Conservation (phyloP, 2,797 vertebrate species). For the Scolopax rusticola region DNA sequence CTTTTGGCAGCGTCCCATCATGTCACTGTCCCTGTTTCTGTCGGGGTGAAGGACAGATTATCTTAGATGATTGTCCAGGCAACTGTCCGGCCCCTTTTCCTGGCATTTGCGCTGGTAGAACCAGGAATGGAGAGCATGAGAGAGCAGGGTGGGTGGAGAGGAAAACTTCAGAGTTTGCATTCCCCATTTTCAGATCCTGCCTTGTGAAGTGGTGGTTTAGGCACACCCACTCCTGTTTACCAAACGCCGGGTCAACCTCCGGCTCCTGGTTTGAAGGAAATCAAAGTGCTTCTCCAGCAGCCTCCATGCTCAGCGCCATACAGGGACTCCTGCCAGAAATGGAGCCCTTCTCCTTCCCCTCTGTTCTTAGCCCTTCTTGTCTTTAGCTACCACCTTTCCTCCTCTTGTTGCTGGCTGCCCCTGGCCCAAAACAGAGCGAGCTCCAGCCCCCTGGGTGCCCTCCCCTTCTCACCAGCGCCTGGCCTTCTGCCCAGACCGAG, state of each 20-base stretch:
- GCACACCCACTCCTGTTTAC: background rate
- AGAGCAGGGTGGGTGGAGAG: background rate
- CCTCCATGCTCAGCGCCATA: rapidly evolving
- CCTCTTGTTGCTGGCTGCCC: background rate
- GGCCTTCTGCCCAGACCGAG: constrained; percentile 12
- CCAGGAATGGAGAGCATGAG: background rate
- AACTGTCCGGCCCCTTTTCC: background rate
- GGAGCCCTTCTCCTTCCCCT: background rate
- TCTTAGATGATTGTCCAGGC: background rate
- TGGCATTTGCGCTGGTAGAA: background rate
- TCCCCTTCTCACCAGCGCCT: background rate
- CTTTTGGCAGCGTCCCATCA: constrained; percentile 15
- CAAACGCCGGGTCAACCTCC: background rate
- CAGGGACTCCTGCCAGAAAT: background rate
- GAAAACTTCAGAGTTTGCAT: background rate
- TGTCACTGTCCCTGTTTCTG: constrained; percentile 51
- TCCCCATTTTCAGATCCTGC: background rate
- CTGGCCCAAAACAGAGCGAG: background rate
- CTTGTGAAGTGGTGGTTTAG: background rate
- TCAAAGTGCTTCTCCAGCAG: background rate
- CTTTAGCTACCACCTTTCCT: background rate
- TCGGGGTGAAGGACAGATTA: constrained; percentile 48
- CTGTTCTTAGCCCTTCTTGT: background rate
- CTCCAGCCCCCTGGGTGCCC: background rate
- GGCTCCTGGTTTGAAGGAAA: background rate